A percentile compares a stretch with the other conserved stretches of the same genome.
Evolutionary conservation across 1,140 invertebrate genomes (phyloP).

Genomic region (Drosophila nebulosa): DNA sequence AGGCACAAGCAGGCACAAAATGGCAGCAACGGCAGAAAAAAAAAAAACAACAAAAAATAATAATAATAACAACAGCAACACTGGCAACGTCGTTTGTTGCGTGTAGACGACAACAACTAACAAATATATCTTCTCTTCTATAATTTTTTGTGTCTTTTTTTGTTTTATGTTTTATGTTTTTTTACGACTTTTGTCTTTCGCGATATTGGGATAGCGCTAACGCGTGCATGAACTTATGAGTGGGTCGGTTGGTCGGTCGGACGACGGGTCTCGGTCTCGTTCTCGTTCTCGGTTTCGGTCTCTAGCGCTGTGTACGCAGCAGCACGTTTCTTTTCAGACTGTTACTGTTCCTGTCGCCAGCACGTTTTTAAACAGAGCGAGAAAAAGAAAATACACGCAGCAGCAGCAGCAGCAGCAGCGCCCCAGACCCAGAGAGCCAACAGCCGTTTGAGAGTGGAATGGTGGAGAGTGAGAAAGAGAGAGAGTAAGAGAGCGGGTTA

Average conservation of each 20-base stretch:
- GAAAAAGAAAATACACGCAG: constrained; percentile 35
- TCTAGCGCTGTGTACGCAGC: constrained; percentile 19
- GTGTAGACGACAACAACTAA: constrained; percentile 20
- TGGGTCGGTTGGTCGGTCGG: too few relatives aligned
- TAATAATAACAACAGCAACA: constrained; percentile 19
- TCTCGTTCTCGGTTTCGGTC: too few relatives aligned
- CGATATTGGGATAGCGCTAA: constrained; percentile 23
- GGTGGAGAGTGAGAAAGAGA: too few relatives aligned
- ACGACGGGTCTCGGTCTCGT: too few relatives aligned
- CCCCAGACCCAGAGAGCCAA: constrained; percentile 14
- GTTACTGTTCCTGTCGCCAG: constrained; percentile 69
- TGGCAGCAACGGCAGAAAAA: constrained; percentile 27
- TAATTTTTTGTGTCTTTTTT: constrained; percentile 25
- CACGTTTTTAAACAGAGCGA: constrained; percentile 73
- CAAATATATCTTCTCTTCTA: constrained; percentile 33
- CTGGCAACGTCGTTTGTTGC: constrained; percentile 14
- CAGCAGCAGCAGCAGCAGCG: too few relatives aligned
- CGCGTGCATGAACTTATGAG: constrained; percentile 63
- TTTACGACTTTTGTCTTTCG: constrained; percentile 58
- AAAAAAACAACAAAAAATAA: constrained; percentile 10
- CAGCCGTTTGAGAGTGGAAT: background rate
- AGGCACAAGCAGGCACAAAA: constrained; percentile 33
- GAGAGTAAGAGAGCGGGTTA: constrained; percentile 1
- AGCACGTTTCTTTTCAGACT: constrained; percentile 71
- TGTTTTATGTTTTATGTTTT: constrained; percentile 31